phyloP scores from a whole-genome alignment of 2,888 invertebrate genomes.

The Ophion ventricosus region DNA sequence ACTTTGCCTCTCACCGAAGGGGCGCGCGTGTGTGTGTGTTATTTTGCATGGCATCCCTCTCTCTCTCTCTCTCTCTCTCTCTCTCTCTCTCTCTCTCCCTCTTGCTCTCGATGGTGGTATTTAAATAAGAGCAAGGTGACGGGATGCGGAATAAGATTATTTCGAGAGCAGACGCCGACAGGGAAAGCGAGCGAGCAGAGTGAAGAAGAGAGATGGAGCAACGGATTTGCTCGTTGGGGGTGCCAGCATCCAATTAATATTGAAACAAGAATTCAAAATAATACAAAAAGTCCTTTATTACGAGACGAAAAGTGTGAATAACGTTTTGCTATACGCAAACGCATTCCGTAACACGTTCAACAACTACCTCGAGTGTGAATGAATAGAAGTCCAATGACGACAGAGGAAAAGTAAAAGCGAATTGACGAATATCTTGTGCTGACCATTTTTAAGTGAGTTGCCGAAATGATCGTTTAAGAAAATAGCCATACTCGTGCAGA shows the following conservation, averaged over 20 bases:
- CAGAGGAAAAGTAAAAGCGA: no score
- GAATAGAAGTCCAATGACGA: no score
- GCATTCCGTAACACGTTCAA: neutral
- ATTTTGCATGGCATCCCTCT: slow-evolving; percentile 71
- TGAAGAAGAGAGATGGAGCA: slow-evolving; percentile 36
- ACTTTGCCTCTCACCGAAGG: slow-evolving; percentile 31
- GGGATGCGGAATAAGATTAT: slow-evolving; percentile 70
- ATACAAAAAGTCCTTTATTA: neutral
- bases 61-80: slow-evolving; percentile 50
- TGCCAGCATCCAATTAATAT: slow-evolving; percentile 38
- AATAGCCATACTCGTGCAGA: no score
- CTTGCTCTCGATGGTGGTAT: slow-evolving; percentile 62
- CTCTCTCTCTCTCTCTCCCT: slow-evolving; percentile 24
- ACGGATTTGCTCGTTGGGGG: slow-evolving; percentile 23
- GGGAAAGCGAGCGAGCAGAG: slow-evolving; percentile 24
- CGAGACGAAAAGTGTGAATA: neutral
- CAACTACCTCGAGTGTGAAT: no score
- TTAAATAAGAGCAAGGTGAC: slow-evolving; percentile 72
- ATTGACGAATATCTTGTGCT: no score
- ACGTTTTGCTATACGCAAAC: neutral
- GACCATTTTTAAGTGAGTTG: no score
- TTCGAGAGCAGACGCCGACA: slow-evolving; percentile 58
- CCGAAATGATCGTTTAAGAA: no score
- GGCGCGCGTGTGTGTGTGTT: slow-evolving; percentile 64
- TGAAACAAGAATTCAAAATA: slow-evolving; percentile 2